A percentile compares a stretch with the other conserved stretches of the same genome.
These are phyloP conservation scores for Ferrisia virgata DNA, from an alignment of 2,888 invertebrate species.

Conservation along the genomic window DNA sequence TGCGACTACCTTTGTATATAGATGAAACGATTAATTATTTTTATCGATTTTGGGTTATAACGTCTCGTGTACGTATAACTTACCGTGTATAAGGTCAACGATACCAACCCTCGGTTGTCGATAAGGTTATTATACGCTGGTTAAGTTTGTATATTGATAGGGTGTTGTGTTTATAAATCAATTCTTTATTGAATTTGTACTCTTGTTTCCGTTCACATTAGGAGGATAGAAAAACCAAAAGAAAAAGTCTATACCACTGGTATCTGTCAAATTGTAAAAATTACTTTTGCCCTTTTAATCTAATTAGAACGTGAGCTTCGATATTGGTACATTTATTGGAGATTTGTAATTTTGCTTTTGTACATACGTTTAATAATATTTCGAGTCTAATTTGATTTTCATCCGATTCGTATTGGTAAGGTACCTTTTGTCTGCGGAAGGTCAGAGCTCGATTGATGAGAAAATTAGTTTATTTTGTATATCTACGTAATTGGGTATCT, in stretches of 20 bases:
- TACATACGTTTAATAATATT: neutral
- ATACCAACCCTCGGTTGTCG: neutral
- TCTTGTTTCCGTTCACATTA: neutral
- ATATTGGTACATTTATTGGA: neutral
- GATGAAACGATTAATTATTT: slow-evolving; percentile 6
- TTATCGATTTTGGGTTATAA: neutral
- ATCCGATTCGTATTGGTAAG: too few relatives aligned
- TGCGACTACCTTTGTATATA: neutral
- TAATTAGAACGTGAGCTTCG: too few relatives aligned
- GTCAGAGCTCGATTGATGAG: too few relatives aligned
- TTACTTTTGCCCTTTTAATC: too few relatives aligned
- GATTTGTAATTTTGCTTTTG: too few relatives aligned
- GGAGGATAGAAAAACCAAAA: neutral
- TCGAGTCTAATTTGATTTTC: neutral
- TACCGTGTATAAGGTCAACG: neutral
- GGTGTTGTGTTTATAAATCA: neutral
- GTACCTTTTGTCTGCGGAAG: neutral
- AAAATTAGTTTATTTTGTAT: neutral
- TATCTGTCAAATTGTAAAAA: too few relatives aligned
- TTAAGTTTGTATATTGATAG: neutral
- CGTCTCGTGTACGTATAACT: neutral
- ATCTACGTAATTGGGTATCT: neutral
- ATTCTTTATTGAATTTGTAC: neutral
- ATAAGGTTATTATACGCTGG: neutral
- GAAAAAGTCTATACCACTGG: too few relatives aligned